Percentiles rank a stretch among this genome's conserved stretches.
These are phyloP conservation scores for Archips crataeganus DNA, from an alignment of 2,888 invertebrate species.

Conservation along the genomic window DNA sequence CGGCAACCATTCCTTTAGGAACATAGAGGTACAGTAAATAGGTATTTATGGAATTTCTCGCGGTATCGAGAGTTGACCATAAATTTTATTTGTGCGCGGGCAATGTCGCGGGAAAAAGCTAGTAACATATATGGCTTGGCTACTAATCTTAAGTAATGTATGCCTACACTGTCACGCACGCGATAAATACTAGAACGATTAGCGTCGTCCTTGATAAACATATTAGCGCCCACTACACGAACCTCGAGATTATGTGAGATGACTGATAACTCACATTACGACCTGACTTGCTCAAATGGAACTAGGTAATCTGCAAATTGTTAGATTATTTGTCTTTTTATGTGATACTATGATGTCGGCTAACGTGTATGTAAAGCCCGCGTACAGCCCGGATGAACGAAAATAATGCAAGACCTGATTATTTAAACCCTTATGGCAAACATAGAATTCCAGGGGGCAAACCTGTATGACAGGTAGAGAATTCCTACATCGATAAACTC, in stretches of 20 bases:
- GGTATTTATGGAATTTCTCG: too few relatives aligned
- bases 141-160: conserved; percentile 1
- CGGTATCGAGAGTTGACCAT: too few relatives aligned
- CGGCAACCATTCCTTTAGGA: too few relatives aligned
- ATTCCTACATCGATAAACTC: too few relatives aligned
- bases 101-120: too few relatives aligned
- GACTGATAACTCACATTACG: conserved; percentile 30
- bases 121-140: neutral
- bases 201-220: neutral
- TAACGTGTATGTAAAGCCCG: neutral
- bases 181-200: conserved; percentile 2
- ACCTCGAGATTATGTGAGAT: conserved; percentile 6
- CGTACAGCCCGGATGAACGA: neutral
- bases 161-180: conserved; percentile 1
- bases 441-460: too few relatives aligned
- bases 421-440: too few relatives aligned
- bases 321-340: conserved; percentile 18
- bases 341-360: neutral
- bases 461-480: too few relatives aligned
- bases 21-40: too few relatives aligned
- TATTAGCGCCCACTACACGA: neutral
- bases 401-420: too few relatives aligned
- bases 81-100: too few relatives aligned
- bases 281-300: conserved; percentile 26
- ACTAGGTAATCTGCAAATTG: conserved; percentile 10